Evolutionary conservation across 2,888 invertebrate species (phyloP).

Genomic region (Cristatella mucedo): DNA sequence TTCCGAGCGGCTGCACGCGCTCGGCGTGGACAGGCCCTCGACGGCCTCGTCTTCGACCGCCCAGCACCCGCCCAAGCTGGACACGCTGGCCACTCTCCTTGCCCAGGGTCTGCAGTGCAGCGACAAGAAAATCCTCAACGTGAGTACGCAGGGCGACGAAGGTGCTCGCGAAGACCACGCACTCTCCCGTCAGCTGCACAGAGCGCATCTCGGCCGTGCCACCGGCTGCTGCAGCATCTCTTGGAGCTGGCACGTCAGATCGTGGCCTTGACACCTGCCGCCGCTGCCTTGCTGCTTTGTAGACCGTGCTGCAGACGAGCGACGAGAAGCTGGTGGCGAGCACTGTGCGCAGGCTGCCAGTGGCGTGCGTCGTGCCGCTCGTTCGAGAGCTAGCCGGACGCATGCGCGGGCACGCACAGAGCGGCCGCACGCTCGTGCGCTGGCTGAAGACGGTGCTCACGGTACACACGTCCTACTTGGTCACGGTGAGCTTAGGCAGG

Average conservation of each 20-base stretch:
- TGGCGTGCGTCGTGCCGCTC: conserved; percentile 55
- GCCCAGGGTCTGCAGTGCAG: conserved; percentile 69
- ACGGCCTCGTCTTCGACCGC: no score
- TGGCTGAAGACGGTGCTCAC: conserved; percentile 49
- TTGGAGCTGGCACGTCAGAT: no score
- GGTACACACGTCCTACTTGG: conserved; percentile 47
- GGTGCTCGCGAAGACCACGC: no score
- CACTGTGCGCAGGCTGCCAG: conserved; percentile 59
- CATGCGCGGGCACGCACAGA: conserved; percentile 25
- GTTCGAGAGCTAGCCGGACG: conserved; percentile 52
- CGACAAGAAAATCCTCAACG: conserved; percentile 52
- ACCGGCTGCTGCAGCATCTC: no score
- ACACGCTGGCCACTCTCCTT: conserved; percentile 63
- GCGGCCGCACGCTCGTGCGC: conserved; percentile 18
- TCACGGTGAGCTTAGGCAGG: conserved; percentile 8
- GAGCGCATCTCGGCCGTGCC: no score
- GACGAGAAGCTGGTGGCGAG: conserved; percentile 53
- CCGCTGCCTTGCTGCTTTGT: no score
- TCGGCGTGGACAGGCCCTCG: conserved; percentile 48
- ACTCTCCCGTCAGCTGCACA: no score
- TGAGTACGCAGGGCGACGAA: no score
- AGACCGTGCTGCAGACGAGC: conserved; percentile 52
- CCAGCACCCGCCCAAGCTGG: no score
- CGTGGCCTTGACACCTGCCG: no score
- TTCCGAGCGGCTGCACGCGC: conserved; percentile 61